Percentiles rank a stretch among this genome's conserved stretches.
Evolutionary conservation across 2,113 vertebrate genomes (phyloP).

Genomic region (Callipepla squamata): DNA sequence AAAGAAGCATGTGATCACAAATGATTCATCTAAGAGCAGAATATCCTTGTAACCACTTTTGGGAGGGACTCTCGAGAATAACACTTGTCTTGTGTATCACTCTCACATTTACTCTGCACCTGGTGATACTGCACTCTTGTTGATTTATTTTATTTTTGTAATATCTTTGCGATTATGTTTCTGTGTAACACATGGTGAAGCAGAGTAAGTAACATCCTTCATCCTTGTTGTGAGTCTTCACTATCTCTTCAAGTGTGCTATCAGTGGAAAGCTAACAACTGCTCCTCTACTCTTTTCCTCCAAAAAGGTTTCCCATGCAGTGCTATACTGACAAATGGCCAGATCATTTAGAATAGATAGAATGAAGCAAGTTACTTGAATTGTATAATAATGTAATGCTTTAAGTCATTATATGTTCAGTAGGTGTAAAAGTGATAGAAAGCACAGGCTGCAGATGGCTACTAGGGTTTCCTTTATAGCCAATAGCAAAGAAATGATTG

Average conservation of each 20-base stretch:
- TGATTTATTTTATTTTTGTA: constrained; percentile 29
- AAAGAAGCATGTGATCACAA: background rate
- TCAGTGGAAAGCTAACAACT: constrained; percentile 5
- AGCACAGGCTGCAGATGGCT: background rate
- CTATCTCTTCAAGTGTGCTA: background rate
- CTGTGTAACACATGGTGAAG: background rate
- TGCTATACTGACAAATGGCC: background rate
- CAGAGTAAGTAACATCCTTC: constrained; percentile 40
- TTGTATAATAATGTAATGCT: background rate
- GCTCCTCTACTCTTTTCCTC: background rate
- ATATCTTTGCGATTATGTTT: constrained; percentile 26
- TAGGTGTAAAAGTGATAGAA: constrained; percentile 25
- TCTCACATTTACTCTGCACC: background rate
- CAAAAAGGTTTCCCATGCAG: background rate
- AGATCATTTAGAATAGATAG: background rate
- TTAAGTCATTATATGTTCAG: background rate
- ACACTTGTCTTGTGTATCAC: background rate
- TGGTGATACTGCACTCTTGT: background rate
- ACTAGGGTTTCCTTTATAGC: background rate
- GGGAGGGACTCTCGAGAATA: background rate
- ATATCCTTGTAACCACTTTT: background rate
- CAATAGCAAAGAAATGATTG: background rate
- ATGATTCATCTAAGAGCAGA: background rate
- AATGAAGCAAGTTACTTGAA: constrained; percentile 2
- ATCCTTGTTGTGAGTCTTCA: background rate